Evolutionary conservation across 2,888 invertebrate species (phyloP).

Genomic region (Lochmaea capreae): DNA sequence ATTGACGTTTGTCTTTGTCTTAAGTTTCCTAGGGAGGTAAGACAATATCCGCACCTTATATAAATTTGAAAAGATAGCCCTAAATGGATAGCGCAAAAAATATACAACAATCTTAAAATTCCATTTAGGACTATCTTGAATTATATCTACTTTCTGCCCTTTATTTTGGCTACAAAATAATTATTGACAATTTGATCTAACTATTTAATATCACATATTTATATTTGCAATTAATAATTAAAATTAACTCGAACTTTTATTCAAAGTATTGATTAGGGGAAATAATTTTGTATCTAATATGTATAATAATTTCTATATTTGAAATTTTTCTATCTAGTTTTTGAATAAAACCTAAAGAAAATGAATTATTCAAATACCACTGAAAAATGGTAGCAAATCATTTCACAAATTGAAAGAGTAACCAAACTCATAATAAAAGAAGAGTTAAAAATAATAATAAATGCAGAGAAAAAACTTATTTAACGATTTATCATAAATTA

Average conservation of each 20-base stretch:
- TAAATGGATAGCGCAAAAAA: not conserved
- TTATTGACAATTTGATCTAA: slow-evolving; percentile 5
- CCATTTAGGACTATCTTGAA: not conserved
- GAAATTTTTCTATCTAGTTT: too few relatives aligned
- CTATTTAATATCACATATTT: slow-evolving; percentile 7
- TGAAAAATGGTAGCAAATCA: too few relatives aligned
- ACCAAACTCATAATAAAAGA: too few relatives aligned
- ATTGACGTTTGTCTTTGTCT: too few relatives aligned
- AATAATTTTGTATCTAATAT: too few relatives aligned
- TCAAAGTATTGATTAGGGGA: not conserved
- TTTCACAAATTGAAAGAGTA: too few relatives aligned
- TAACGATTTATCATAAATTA: too few relatives aligned
- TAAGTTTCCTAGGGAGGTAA: not conserved
- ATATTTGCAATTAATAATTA: not conserved
- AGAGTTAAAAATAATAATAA: too few relatives aligned
- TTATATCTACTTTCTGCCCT: not conserved
- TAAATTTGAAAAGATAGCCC: not conserved
- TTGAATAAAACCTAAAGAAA: too few relatives aligned
- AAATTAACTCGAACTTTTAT: not conserved
- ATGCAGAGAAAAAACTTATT: too few relatives aligned
- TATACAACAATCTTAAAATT: not conserved
- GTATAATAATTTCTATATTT: too few relatives aligned
- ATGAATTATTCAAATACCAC: too few relatives aligned
- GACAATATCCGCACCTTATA: not conserved
- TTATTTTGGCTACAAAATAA: not conserved